These are phyloP conservation scores for Lepidonotus clava DNA, from an alignment of 2,888 invertebrate species.

Conservation along the genomic window DNA sequence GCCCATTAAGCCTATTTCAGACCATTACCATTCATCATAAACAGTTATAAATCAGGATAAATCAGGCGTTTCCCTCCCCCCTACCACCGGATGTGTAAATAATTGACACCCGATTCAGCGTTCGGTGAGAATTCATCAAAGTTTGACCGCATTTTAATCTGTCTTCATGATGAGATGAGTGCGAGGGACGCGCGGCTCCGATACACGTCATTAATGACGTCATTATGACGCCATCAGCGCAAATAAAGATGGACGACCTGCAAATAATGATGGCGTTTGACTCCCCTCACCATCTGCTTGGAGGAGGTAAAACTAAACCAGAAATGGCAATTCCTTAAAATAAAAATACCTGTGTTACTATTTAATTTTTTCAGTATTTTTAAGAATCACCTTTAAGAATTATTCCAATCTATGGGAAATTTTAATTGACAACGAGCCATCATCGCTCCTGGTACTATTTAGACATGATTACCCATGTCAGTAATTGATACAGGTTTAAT, in stretches of 20 bases:
- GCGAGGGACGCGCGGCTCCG: no score
- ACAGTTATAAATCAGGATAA: not conserved
- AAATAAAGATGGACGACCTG: conserved; percentile 8
- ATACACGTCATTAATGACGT: no score
- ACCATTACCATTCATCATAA: not conserved
- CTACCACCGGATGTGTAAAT: not conserved
- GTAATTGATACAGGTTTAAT: not conserved
- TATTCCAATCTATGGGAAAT: no score
- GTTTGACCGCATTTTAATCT: conserved; percentile 2
- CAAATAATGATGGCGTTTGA: not conserved
- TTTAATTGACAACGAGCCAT: no score
- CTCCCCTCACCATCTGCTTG: conserved; percentile 12
- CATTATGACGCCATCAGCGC: conserved; percentile 8
- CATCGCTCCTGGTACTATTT: no score
- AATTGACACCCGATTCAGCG: not conserved
- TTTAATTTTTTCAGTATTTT: no score
- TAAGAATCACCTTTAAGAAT: no score
- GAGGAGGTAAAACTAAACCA: no score
- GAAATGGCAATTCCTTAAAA: no score
- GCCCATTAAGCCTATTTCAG: not conserved
- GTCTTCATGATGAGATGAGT: not conserved
- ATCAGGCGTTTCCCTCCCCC: not conserved
- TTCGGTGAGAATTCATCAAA: not conserved
- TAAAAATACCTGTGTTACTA: no score
- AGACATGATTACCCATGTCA: no score